These are phyloP conservation scores for Enteromius thamalakanensis DNA, from an alignment of 2,797 vertebrate genomes.

Conservation along the genomic window DNA sequence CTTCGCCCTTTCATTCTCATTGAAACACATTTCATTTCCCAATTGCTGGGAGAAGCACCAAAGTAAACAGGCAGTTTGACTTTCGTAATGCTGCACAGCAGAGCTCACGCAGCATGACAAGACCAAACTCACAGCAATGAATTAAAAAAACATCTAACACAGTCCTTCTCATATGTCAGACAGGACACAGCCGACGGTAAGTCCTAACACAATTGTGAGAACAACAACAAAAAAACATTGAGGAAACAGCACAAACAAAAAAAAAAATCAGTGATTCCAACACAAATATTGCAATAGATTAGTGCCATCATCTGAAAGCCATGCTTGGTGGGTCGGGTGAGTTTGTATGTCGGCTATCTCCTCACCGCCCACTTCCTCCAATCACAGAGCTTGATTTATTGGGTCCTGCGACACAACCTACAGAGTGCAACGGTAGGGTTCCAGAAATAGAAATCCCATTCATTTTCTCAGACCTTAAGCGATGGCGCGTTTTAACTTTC, in stretches of 20 bases:
- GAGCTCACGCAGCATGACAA: constrained; percentile 38
- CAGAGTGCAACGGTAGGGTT: not conserved
- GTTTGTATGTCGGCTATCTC: constrained; percentile 25
- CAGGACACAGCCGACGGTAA: constrained; percentile 44
- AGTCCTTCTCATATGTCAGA: constrained; percentile 71
- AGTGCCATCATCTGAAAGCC: constrained; percentile 66
- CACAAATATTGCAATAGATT: constrained; percentile 65
- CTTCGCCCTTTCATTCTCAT: constrained; percentile 22
- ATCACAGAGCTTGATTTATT: constrained; percentile 51
- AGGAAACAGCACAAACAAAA: constrained; percentile 72
- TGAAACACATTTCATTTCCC: constrained; percentile 26
- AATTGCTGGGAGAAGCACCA: constrained; percentile 37
- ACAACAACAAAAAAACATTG: constrained; percentile 40
- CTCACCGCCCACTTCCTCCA: constrained; percentile 13
- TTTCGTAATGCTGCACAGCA: constrained; percentile 15
- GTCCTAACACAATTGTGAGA: constrained; percentile 61
- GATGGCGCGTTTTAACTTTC: not conserved
- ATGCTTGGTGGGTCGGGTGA: constrained; percentile 68
- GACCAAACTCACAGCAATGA: constrained; percentile 42
- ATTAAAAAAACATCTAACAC: constrained; percentile 64
- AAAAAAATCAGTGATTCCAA: constrained; percentile 64
- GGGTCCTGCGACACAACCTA: constrained; percentile 12
- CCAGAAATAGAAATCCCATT: constrained; percentile 10
- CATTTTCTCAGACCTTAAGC: not conserved
- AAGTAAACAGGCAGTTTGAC: constrained; percentile 59